Evolutionary conservation across 1,140 invertebrate species (phyloP).

Genomic region (Dendroctonus ponderosae): DNA sequence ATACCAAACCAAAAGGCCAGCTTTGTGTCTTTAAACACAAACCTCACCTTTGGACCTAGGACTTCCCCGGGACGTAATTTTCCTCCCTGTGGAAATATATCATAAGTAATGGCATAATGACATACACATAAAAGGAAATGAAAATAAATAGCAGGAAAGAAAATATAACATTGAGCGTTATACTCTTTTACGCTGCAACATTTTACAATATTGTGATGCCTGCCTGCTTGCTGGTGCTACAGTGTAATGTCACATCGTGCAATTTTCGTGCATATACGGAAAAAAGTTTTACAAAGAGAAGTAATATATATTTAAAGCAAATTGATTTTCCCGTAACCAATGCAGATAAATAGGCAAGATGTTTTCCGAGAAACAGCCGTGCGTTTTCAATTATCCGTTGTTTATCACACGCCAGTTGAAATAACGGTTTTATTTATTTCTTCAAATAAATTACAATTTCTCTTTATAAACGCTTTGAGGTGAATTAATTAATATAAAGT

Average conservation of each 20-base stretch:
- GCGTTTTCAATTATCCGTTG: no score
- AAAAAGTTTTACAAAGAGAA: neutral
- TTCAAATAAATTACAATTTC: constrained; percentile 2
- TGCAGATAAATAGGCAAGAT: no score
- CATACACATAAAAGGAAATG: constrained; percentile 6
- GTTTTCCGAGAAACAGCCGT: no score
- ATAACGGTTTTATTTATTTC: neutral
- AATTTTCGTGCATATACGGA: constrained; percentile 18
- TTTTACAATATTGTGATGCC: constrained; percentile 16
- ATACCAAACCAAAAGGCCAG: constrained; percentile 52
- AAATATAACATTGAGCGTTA: constrained; percentile 12
- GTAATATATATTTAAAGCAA: no score
- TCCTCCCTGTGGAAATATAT: constrained; percentile 49
- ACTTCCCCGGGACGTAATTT: constrained; percentile 78
- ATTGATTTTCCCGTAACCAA: no score
- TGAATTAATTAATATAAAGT: constrained; percentile 16
- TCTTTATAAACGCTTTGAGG: constrained; percentile 9
- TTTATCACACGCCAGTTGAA: no score
- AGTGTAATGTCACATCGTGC: constrained; percentile 26
- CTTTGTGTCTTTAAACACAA: constrained; percentile 64
- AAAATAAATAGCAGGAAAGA: constrained; percentile 10
- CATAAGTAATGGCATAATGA: constrained; percentile 9
- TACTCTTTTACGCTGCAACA: constrained; percentile 11
- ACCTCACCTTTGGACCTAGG: constrained; percentile 74
- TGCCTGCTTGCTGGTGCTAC: constrained; percentile 35